These are phyloP conservation scores for Astropecten irregularis DNA, from an alignment of 53 echinoderm and acorn worm species.

Conservation along the genomic window DNA sequence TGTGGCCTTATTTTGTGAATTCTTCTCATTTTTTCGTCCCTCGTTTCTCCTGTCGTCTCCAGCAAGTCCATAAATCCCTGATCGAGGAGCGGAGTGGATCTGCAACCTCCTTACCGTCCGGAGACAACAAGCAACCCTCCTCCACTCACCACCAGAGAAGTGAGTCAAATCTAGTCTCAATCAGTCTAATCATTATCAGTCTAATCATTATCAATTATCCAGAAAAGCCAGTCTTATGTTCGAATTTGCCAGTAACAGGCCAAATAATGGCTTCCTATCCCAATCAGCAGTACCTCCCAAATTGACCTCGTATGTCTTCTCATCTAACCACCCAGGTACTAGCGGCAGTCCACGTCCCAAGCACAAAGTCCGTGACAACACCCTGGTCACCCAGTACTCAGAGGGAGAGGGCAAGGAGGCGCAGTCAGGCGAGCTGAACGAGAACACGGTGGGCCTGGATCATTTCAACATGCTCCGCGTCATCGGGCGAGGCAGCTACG, in stretches of 20 bases:
- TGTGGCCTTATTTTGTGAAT: too few species aligned
- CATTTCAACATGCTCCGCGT: constrained; percentile 97
- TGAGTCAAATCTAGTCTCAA: too few species aligned
- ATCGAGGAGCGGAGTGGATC: constrained; percentile 72
- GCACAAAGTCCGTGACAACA: constrained; percentile 79
- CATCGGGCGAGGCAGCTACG: constrained; percentile 97
- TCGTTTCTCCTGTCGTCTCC: too few species aligned
- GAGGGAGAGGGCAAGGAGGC: constrained; percentile 64
- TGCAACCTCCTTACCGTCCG: constrained; percentile 61
- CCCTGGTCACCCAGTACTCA: constrained; percentile 60
- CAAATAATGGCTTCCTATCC: too few species aligned
- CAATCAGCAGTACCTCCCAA: too few species aligned
- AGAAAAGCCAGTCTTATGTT: too few species aligned
- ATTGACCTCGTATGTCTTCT: too few species aligned
- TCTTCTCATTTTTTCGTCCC: too few species aligned
- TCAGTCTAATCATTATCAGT: too few species aligned
- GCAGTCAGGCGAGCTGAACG: constrained; percentile 47
- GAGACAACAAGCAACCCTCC: constrained; percentile 64
- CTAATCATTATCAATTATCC: too few species aligned
- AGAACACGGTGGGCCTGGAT: constrained; percentile 73
- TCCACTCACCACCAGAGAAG: constrained; percentile 84
- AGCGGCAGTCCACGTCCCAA: constrained; percentile 89
- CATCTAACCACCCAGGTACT: constrained; percentile 79
- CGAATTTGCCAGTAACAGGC: too few species aligned
- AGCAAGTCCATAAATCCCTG: constrained; percentile 47